Base-by-base conservation (phyloP, 2,797 vertebrate genomes). In the Scleropages formosus region DNA sequence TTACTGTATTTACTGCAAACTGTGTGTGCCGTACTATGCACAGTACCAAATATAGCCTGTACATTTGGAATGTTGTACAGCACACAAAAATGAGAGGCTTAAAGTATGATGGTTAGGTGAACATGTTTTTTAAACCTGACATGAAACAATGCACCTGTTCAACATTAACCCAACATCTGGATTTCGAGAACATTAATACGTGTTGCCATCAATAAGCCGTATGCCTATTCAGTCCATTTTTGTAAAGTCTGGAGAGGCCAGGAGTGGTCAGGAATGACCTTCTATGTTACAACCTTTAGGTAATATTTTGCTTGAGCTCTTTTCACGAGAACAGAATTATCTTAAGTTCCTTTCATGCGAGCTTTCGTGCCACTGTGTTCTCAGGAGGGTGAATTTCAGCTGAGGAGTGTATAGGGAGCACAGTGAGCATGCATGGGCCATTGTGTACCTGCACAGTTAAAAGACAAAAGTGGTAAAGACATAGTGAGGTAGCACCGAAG, bases 321-420 rank as follows among this genome's bases (percentile, higher is more conserved):
- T 51, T 69, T 53, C 65, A 67, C n/a, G 47, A 51, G 46, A 69
- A 22, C 67, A 2, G 53, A 53, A 49, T 26, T 24, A 27, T 27
- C 49, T 70, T 26, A 70, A 2, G 6, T 44, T 44, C n/a, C 22
- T 70, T 20, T 53, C 68, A 49, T 49, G 47, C 68, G 39, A 70
- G 49, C 49, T 12, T 53, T 70, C 70, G 68, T 70, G 68, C 56
- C 47, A 26, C 49, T 16, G 16, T 4, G 68, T 70, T 70, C 49
- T 70, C 68, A 70, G 53, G 49, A 56, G 68, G 70, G 68, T 70
- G 16, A 24, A 27, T 70, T 70, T 70, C 68, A 70, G 20, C 49
- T 26, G 47, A 49, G 47, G 12, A 70, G 47, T 22, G 49, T 46
- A 47, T 22, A 10, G 39, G 31, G 31, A 39, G 31, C 6, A 39